These are phyloP conservation scores for Enteromius mattozi DNA, from an alignment of 2,797 vertebrate species.

Conservation along the genomic window DNA sequence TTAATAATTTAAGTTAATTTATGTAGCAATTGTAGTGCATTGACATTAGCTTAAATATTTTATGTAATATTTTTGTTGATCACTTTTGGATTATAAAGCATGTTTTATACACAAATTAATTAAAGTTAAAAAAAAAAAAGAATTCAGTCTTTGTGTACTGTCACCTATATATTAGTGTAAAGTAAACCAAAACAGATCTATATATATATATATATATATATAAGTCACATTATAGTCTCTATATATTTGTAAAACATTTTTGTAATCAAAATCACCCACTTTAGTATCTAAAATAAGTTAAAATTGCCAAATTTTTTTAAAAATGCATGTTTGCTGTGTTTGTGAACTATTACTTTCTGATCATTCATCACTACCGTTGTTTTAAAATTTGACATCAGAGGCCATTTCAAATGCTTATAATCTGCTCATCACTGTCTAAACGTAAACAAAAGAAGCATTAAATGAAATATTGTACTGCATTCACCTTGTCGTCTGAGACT, in stretches of 20 bases:
- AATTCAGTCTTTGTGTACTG: neutral
- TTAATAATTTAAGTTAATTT: neutral
- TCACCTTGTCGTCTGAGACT: no score
- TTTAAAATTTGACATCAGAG: neutral
- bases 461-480: neutral
- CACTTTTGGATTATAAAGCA: neutral
- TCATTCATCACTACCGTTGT: neutral
- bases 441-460: neutral
- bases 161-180: neutral
- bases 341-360: no score
- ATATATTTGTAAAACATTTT: neutral
- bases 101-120: neutral
- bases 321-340: no score
- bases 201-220: no score
- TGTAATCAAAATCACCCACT: neutral
- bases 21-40: no score
- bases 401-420: neutral
- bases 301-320: no score
- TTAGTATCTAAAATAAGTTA: neutral
- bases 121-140: neutral
- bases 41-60: neutral
- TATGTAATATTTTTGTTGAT: neutral
- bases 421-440: neutral
- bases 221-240: neutral
- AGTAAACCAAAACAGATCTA: neutral